A percentile compares a stretch with the other conserved stretches of the same genome.
Evolutionary conservation across 2,113 vertebrate genomes (phyloP).

Genomic region (Pseudorasbora parva): DNA sequence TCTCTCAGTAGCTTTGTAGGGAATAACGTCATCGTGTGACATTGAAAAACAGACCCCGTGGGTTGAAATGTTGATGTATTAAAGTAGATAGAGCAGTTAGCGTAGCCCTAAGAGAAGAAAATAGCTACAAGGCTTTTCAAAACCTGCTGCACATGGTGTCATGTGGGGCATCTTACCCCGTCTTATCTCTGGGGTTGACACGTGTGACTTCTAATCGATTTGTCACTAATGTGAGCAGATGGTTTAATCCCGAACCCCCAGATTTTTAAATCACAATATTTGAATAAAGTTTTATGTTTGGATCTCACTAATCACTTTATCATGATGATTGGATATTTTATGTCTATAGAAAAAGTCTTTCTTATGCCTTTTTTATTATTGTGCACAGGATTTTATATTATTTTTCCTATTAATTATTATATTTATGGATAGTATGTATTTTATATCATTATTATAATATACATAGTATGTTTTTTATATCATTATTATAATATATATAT

Average conservation of each 20-base stretch:
- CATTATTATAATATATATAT: no score
- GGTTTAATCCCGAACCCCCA: constrained; percentile 68
- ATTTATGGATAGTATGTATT: neutral
- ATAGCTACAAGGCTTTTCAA: constrained; percentile 39
- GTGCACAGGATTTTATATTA: no score
- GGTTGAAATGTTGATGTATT: constrained; percentile 59
- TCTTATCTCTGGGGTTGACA: constrained; percentile 58
- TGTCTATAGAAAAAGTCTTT: no score
- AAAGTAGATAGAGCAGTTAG: constrained; percentile 33
- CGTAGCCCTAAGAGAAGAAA: constrained; percentile 51
- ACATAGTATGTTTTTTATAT: no score
- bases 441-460: no score
- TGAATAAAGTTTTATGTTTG: neutral
- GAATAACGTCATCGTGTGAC: constrained; percentile 33
- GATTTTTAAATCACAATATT: constrained; percentile 32
- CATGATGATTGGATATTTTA: neutral
- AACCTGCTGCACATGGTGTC: constrained; percentile 51
- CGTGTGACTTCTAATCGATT: constrained; percentile 77
- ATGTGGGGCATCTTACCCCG: constrained; percentile 23
- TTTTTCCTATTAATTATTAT: neutral
- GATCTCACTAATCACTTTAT: neutral
- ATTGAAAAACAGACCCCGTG: constrained; percentile 26
- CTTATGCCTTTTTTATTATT: neutral
- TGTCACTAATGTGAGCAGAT: constrained; percentile 80
- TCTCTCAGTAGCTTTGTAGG: neutral